Base-by-base conservation (phyloP, 2,113 vertebrate genomes). In the Rhinoderma darwinii region DNA sequence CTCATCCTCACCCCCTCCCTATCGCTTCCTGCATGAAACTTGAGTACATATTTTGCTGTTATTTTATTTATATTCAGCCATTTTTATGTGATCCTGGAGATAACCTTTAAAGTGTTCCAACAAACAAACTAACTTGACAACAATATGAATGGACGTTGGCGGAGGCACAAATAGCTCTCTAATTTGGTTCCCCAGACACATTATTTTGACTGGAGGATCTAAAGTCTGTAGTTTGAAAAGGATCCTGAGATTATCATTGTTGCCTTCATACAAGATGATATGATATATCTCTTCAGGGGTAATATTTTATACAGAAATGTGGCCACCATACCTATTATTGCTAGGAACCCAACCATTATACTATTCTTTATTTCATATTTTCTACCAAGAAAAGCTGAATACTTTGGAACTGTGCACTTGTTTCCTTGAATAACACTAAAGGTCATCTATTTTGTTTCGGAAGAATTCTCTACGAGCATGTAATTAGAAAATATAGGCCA, bases 361-460 rank as follows among this genome's bases (percentile, higher is more conserved):
- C 17, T 41, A 12, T 41, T 41, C 15, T 72, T 72, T 39, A 70
- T 72, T 72, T 72, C 68, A 35, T 18, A 54, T n/a, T 54, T 35
- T 35, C 7, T 12, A 32, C 15, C 30, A 22, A 35, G 47, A 78
- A 51, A 35, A 35, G 14, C 30, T 32, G 47, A 51, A 54, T 17
- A 1, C 39, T 74, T 74, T 41, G 9, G 37, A 77, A 50, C 74
- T 35, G 32, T 54, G 15, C 44, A 51, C n/a, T 20, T 6, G 8
- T 78, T 51, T 1, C 44, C 75, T 35, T 54, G 47, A 51, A 51
- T 30, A 51, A 51, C 75, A 78, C 47, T 32, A 51, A 78, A 78
- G 44, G 44, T 51, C 47, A 51, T 78, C 47, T 78, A 32, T 78
- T 51, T 35, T 35, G 47, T 78, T 78, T 78, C 27, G 32, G 35